These are phyloP conservation scores for Leptinotarsa haldemani DNA, from an alignment of 2,888 invertebrate genomes.

Conservation along the genomic window DNA sequence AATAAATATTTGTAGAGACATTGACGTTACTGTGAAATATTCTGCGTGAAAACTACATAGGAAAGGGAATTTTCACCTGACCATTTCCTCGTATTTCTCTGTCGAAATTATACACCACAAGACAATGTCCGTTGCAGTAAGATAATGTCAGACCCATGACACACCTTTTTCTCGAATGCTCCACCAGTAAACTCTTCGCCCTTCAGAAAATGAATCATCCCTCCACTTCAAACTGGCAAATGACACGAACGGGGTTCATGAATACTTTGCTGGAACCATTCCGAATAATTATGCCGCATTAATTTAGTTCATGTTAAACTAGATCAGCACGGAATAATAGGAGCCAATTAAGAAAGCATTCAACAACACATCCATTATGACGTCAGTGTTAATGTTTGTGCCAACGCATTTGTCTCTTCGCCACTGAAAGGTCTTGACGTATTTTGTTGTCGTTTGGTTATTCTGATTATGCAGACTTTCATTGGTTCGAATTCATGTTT, in stretches of 20 bases:
- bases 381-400: conserved; percentile 45
- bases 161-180: neutral
- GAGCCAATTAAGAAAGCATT: conserved; percentile 54
- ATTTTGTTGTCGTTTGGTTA: neutral
- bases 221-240: conserved; percentile 14
- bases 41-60: too few relatives aligned
- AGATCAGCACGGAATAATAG: conserved; percentile 49
- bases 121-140: too few relatives aligned
- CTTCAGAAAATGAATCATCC: conserved; percentile 12
- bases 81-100: too few relatives aligned
- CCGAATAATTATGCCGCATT: conserved; percentile 31
- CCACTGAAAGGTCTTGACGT: neutral
- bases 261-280: conserved; percentile 16
- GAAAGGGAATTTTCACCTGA: too few relatives aligned
- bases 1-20: too few relatives aligned
- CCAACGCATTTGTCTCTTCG: conserved; percentile 11
- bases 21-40: too few relatives aligned
- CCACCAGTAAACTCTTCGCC: neutral
- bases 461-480: neutral
- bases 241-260: conserved; percentile 15
- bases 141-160: neutral
- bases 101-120: too few relatives aligned
- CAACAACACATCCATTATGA: conserved; percentile 51
- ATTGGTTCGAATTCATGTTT: too few relatives aligned
- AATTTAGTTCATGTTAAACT: conserved; percentile 47